Base-by-base conservation (phyloP, 2,113 vertebrate genomes). In the Sialia sialis region DNA sequence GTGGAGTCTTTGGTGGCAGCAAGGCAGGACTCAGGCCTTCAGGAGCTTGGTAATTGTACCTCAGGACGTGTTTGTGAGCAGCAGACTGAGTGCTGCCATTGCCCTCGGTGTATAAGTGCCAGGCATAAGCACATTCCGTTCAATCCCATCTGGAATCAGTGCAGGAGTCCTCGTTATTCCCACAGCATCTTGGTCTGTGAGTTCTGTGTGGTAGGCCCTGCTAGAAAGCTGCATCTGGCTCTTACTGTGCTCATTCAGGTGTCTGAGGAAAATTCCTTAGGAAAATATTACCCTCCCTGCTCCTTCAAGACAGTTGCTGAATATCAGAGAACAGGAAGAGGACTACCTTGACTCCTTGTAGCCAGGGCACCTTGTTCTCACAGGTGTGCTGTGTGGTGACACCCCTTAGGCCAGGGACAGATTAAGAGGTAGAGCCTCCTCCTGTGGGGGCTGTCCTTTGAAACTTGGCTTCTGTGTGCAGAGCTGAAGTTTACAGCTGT, bases 51-150 rank as follows among this genome's bases (percentile, higher is more conserved):
- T 25, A 23, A 43, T 38, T 75, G 25, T 19, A 21, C 70, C 58
- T 18, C 18, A 36, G 43, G 49, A 29, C 1, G 0, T 0, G 2
- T 13, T 27, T 76, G 36, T 48, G 43, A 36, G 32, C 70, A 55
- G 38, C 17, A 43, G 39, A n/a, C 77, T 87, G 56, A 23, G 79
- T 23, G 15, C 36, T 89, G 74, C 66, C 16, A 0, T 49, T 82
- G 49, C 44, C 54, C 63, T 70, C 17, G 1, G 16, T n/a, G 34
- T 73, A 16, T 32, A 38, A 34, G 67, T 46, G 27, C 55, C 70
- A 56, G 60, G 41, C 58, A 15, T 0, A 2, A 59, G 38, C 25
- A 3, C 0, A 1, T 67, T 76, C 41, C 73, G 68, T 72, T 60
- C 73, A 23, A 2, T 69, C 54, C 4, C 1, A 1, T 30, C 55